Evolutionary conservation across 2,797 vertebrate species (phyloP), one percentile per base, ranked within the genome.

Genomic region (Poeciliopsis paucimaculata): DNA sequence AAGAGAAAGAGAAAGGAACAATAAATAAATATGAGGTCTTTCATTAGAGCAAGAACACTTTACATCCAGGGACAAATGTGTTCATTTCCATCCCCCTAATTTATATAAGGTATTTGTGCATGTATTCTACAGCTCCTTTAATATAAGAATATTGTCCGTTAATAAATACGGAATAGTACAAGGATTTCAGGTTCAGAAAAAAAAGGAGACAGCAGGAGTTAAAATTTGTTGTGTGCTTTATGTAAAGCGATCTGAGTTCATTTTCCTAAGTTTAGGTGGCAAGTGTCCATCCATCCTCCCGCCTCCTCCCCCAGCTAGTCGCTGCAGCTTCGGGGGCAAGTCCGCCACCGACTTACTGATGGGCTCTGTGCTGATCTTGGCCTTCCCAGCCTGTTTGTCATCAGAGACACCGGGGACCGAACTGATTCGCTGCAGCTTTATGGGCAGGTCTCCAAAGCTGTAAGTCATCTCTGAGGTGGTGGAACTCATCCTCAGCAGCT

Each of bases 401-500:
- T 99, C 98, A 3, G 97, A 98, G 71, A 98, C 97, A 1, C 98
- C 98, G 0, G 98, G 98, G 83, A 99, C 98, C 0, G 98, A 99
- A 95, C 98, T 99, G 96, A 99, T 99, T 88, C 98, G 96, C 91
- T 99, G 98, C 78, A 99, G 96, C 94, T 99, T 99, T 97, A 99
- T 98, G 84, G 98, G 98, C 89, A 99, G 91, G 82, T 99, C 98
- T 78, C 98, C 98, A 87, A 99, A 96, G 94, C 97, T 99, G 94
- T 99, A 99, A 86, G 97, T 97, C 96, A 99, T 99, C 95, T 99
- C 98, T 2, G 98, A 99, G 77, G 98, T 98, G 90, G 98, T 99
- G 81, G 98, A 99, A 90, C 98, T 99, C 98, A 99, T 99, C 82
- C 98, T 94, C 76, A 99, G 96, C 31, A 99, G 96, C 96, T 99